Evolutionary conservation across 2,888 invertebrate genomes (phyloP), one percentile per base, ranked within the genome.

Genomic region (Trissolcus japonicus): DNA sequence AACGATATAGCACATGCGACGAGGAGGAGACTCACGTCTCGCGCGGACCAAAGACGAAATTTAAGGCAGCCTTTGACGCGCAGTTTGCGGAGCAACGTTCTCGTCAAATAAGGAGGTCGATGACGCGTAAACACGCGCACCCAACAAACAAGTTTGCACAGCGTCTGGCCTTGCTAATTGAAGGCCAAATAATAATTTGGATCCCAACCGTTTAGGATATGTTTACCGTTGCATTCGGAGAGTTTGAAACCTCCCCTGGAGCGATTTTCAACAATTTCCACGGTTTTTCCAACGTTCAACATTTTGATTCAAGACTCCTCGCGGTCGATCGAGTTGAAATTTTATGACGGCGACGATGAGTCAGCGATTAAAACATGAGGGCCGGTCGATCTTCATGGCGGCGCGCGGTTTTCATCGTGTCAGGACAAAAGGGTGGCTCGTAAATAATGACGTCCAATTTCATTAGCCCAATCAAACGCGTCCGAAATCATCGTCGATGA

Each of bases 91-190:
- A 55, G 14, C 35, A 2, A 35, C 14, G 46, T 21, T 40, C 48
- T 54, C 41, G 53, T 41, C 63, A 73, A 73, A 73, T 60, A 73
- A 65, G 55, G 19, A 65, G 66, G 60, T 55, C 65, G 73, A 65
- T 66, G 54, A 73, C 65, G 73, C 59, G 73, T 60, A 73, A 65
- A 73, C 66, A 54, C 9, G 35, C 43, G 51, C 60, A 6, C 21
- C 29, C 50, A 72, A 63, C 72, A 72, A 72, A 72, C 63, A 72
- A 71, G 54, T 69, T 69, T 68, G 19, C 56, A 56, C 56, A 56
- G 50, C 16, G 40, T 56, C 62, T 29, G 57, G 56, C 17, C 35
- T 6, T 25, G 46, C 56, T 67, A 75, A 75, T 75, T 75, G 62
- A 53, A 62, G 53, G 35, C 54, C 57, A 75, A 75, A 75, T 63